Evolutionary conservation across 2,888 invertebrate genomes (phyloP).

Genomic region (Falcaria lacertinaria): DNA sequence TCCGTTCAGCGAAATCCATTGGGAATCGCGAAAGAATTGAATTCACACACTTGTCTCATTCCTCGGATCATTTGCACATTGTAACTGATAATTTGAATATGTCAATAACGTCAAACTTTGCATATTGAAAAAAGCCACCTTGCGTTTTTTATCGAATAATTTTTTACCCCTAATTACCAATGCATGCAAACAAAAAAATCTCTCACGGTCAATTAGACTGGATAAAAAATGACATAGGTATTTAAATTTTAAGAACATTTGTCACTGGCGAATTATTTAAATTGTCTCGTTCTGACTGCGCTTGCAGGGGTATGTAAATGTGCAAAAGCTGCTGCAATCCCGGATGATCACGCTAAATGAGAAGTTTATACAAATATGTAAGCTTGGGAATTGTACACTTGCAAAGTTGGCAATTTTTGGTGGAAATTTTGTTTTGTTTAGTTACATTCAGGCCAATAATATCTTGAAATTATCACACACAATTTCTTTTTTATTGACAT

Average conservation of each 20-base stretch:
- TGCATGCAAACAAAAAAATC: slow-evolving; percentile 31
- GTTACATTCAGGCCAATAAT: slow-evolving; percentile 3
- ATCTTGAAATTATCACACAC: no score
- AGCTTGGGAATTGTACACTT: slow-evolving; percentile 38
- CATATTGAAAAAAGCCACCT: slow-evolving; percentile 31
- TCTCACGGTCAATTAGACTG: slow-evolving; percentile 67
- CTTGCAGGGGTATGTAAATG: slow-evolving; percentile 60
- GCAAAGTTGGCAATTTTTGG: slow-evolving; percentile 29
- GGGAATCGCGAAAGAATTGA: slow-evolving; percentile 38
- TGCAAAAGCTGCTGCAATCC: slow-evolving; percentile 51
- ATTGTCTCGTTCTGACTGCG: slow-evolving; percentile 42
- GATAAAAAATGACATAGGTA: slow-evolving; percentile 50
- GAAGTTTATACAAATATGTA: slow-evolving; percentile 69
- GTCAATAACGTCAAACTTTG: slow-evolving; percentile 44
- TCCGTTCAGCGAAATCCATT: slow-evolving; percentile 22
- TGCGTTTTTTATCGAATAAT: slow-evolving; percentile 16
- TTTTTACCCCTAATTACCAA: slow-evolving; percentile 20
- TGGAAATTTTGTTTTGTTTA: slow-evolving; percentile 19
- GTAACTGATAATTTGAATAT: slow-evolving; percentile 47
- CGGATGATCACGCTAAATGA: slow-evolving; percentile 64
- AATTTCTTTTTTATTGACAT: no score
- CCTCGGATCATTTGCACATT: slow-evolving; percentile 14
- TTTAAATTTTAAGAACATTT: slow-evolving; percentile 55
- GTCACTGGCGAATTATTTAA: slow-evolving; percentile 69
- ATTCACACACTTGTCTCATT: slow-evolving; percentile 58